Base-by-base conservation (phyloP, 2,113 vertebrate genomes). In the Nibea albiflora region DNA sequence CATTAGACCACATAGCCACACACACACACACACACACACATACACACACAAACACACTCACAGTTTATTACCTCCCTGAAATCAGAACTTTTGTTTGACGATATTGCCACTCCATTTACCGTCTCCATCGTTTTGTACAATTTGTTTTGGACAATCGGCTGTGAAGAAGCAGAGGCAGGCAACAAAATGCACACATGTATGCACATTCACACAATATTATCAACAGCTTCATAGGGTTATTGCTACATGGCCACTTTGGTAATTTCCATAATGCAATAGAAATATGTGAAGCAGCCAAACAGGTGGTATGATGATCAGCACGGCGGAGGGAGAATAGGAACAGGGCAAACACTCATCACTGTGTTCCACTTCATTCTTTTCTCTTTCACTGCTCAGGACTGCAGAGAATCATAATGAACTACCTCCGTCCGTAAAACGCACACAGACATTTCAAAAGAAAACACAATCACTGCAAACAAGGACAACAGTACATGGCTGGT, bases 231-330 rank as follows among this genome's bases (percentile, higher is more conserved):
- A 53, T 74, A n/a, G 5, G 24, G 22, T 63, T 81, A 15, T 80
- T 85, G 74, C 80, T 44, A 65, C 61, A 46, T 0, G 4, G 47
- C 73, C 60, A 62, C 73, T 64, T 83, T 2, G 0, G 68, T 88
- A 52, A 88, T 87, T 83, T 92, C 62, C 81, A 78, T 68, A 75
- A 74, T 35, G 0, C 62, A 88, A 87, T 80, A 85, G 69, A 87
- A 82, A 85, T 79, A 65, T 63, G 69, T 85, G 82, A 76, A 60
- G 57, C 75, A 52, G 50, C 15, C 68, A 85, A 81, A 81, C 67
- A 31, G 73, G 60, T 84, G 82, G 58, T 71, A 16, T 52, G 83
- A 78, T 88, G 73, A 82, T 85, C 77, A 65, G 62, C 12, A 31
- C 65, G 58, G 22, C 70, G 39, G 63, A 54, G 70, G n/a, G 84